A percentile compares a stretch with the other conserved stretches of the same genome.
Evolutionary conservation across 1,140 invertebrate species (phyloP).

Genomic region (Galleria mellonella): DNA sequence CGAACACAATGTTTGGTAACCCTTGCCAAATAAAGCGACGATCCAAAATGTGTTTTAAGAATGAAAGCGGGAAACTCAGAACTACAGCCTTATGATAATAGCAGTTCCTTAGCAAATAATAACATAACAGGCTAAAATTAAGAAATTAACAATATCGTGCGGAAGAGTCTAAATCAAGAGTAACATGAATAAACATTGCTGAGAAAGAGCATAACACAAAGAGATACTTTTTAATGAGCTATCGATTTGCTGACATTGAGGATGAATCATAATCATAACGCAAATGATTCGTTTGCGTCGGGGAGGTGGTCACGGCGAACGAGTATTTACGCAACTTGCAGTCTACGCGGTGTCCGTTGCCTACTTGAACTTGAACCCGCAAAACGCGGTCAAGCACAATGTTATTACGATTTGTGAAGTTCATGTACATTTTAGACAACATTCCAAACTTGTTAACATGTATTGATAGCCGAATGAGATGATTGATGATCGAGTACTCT

Average conservation of each 20-base stretch:
- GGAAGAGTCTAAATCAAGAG: too few species aligned
- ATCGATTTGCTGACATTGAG: slow-evolving; percentile 44
- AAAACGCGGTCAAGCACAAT: slow-evolving; percentile 36
- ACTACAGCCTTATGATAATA: too few species aligned
- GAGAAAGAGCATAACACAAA: slow-evolving; percentile 27
- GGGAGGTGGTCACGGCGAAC: slow-evolving; percentile 13
- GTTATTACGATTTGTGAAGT: slow-evolving; percentile 13
- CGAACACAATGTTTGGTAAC: too few species aligned
- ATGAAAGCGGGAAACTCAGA: too few species aligned
- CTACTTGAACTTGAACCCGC: slow-evolving; percentile 43
- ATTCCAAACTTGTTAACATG: too few species aligned
- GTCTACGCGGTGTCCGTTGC: slow-evolving; percentile 10
- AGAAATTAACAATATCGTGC: too few species aligned
- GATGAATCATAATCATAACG: slow-evolving; percentile 47
- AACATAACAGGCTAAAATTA: too few species aligned
- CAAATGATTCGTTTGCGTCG: slow-evolving; percentile 17
- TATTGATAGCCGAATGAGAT: too few species aligned
- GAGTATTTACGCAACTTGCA: slow-evolving; percentile 34
- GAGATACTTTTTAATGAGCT: slow-evolving; percentile 27
- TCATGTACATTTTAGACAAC: neutral
- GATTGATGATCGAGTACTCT: too few species aligned
- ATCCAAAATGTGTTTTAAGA: too few species aligned
- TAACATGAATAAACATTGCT: slow-evolving; percentile 38
- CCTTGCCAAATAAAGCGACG: too few species aligned
- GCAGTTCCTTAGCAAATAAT: too few species aligned